These are phyloP conservation scores for Drosophila baimaii DNA, from an alignment of 1,140 invertebrate species.

Conservation along the genomic window DNA sequence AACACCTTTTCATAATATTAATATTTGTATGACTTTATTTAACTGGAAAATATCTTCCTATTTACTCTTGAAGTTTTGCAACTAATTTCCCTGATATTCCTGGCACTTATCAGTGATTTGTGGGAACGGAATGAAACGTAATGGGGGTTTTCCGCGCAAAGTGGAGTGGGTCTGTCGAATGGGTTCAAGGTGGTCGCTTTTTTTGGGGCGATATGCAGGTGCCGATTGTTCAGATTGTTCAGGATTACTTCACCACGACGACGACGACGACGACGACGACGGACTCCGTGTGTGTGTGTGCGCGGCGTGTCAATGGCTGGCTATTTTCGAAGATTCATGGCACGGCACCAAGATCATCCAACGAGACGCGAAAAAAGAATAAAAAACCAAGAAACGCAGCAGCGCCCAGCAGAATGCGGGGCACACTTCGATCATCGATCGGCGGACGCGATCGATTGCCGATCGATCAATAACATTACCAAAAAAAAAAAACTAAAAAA, in stretches of 20 bases:
- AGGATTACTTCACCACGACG: conserved; percentile 46
- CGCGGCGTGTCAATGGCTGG: conserved; percentile 71
- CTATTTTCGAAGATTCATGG: conserved; percentile 78
- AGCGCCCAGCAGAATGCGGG: conserved; percentile 48
- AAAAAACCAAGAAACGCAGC: conserved; percentile 11
- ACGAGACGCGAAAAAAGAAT: conserved; percentile 27
- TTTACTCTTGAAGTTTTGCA: not conserved
- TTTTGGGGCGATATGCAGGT: conserved; percentile 13
- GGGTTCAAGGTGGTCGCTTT: conserved; percentile 42
- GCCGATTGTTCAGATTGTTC: conserved; percentile 19
- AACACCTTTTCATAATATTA: not conserved
- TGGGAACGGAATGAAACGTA: not conserved
- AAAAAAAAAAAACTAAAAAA: not conserved
- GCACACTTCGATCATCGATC: conserved; percentile 47
- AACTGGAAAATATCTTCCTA: not conserved
- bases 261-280: conserved; percentile 3
- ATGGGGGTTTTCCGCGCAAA: conserved; percentile 8
- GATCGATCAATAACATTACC: conserved; percentile 42
- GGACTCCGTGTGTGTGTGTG: conserved; percentile 14
- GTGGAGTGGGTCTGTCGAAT: conserved; percentile 28
- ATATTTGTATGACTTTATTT: not conserved
- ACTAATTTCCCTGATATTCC: not conserved
- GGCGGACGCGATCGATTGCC: conserved; percentile 31
- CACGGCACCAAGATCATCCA: conserved; percentile 77
- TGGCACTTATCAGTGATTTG: not conserved